Evolutionary conservation across 1,140 invertebrate genomes (phyloP).

Genomic region (Sinella curviseta): DNA sequence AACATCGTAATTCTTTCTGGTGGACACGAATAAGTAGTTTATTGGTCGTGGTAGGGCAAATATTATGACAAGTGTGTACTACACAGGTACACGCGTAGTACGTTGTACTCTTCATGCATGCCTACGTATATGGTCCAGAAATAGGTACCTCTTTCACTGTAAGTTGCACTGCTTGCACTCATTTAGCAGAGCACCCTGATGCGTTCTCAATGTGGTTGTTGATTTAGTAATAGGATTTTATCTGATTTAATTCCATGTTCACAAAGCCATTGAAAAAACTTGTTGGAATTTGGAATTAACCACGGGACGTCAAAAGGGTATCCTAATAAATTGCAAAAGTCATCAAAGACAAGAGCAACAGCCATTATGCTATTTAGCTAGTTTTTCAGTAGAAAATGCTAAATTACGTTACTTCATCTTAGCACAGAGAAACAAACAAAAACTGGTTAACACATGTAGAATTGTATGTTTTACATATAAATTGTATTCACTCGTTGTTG

Average conservation of each 20-base stretch:
- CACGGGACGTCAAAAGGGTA: slow-evolving; percentile 6
- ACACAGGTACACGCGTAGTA: too few species aligned
- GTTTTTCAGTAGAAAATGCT: too few species aligned
- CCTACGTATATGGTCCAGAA: too few species aligned
- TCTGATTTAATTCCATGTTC: slow-evolving; percentile 15
- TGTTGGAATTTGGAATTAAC: slow-evolving; percentile 7
- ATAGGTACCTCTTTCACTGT: not conserved
- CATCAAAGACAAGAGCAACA: not conserved
- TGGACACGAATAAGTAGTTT: not conserved
- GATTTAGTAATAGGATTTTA: not conserved
- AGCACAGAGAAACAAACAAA: too few species aligned
- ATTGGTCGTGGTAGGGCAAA: not conserved
- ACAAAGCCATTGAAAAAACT: not conserved
- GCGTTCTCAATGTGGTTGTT: not conserved
- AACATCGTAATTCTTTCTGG: slow-evolving; percentile 3
- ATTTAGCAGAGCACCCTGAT: not conserved
- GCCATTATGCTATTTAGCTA: too few species aligned
- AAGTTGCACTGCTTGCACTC: too few species aligned
- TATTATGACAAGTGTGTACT: too few species aligned
- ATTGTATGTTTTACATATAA: not conserved
- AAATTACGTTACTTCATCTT: too few species aligned
- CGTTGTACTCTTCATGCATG: too few species aligned
- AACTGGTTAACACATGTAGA: slow-evolving; percentile 9
- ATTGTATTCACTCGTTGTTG: too few species aligned
- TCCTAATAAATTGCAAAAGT: slow-evolving; percentile 11